These are phyloP conservation scores for Oedothorax gibbosus DNA, from an alignment of 1,140 invertebrate genomes.

Conservation along the genomic window DNA sequence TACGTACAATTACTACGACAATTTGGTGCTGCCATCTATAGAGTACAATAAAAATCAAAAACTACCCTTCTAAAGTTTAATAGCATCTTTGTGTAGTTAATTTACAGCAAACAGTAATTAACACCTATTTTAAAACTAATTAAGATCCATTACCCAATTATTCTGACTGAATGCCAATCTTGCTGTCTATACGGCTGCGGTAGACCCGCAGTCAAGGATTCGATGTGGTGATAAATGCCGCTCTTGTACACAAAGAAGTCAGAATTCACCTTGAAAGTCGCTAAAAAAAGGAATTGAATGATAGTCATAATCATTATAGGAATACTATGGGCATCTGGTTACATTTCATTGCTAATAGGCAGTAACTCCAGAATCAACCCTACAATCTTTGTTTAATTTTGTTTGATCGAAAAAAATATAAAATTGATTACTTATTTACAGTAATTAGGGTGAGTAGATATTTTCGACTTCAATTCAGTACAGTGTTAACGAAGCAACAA, in stretches of 20 bases:
- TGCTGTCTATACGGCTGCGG: conserved; percentile 69
- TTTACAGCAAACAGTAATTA: neutral
- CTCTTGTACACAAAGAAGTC: conserved; percentile 90
- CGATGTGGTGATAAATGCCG: conserved; percentile 83
- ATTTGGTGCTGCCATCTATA: too few relatives aligned
- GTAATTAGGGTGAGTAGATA: too few relatives aligned
- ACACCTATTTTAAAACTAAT: neutral
- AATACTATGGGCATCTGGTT: too few relatives aligned
- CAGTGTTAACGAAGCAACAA: too few relatives aligned
- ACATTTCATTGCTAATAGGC: too few relatives aligned
- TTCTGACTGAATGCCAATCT: conserved; percentile 89
- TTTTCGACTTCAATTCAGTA: too few relatives aligned
- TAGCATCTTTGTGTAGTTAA: neutral
- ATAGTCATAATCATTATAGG: too few relatives aligned
- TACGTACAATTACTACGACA: too few relatives aligned
- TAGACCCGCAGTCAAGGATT: conserved; percentile 69
- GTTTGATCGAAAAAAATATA: too few relatives aligned
- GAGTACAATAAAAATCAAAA: neutral
- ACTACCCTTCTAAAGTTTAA: neutral
- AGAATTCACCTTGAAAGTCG: conserved; percentile 86
- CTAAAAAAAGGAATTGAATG: conserved; percentile 71
- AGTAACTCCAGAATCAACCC: too few relatives aligned
- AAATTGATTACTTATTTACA: too few relatives aligned
- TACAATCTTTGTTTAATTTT: too few relatives aligned
- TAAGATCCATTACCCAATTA: conserved; percentile 76